Percentiles rank a stretch among this genome's conserved stretches.
phyloP scores from a whole-genome alignment of 2,888 invertebrate genomes.

The Nymphalis c-album region DNA sequence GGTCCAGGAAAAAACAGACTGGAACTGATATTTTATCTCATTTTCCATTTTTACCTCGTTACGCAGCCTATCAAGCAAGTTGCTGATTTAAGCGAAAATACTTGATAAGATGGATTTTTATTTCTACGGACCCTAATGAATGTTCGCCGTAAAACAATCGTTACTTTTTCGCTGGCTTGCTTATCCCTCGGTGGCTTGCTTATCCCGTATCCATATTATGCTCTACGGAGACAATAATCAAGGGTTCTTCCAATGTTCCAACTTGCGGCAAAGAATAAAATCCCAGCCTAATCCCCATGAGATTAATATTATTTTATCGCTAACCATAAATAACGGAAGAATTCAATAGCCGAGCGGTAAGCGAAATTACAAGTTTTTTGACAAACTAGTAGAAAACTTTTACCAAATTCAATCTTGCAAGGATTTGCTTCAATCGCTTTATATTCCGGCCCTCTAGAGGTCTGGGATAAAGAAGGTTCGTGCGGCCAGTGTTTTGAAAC shows the following conservation, averaged over 20 bases:
- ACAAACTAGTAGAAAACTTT: conserved; percentile 72
- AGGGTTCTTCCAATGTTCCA: conserved; percentile 66
- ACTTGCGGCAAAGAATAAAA: conserved; percentile 74
- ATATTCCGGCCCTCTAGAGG: conserved; percentile 49
- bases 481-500: conserved; percentile 34
- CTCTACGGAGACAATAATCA: conserved; percentile 58
- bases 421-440: conserved; percentile 68
- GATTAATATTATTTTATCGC: conserved; percentile 82
- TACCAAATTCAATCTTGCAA: conserved; percentile 71
- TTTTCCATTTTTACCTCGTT: conserved; percentile 1
- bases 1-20: not conserved
- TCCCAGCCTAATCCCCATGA: conserved; percentile 74
- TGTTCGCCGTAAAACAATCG: conserved; percentile 49
- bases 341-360: conserved; percentile 73
- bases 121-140: conserved; percentile 20
- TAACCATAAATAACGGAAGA: conserved; percentile 78
- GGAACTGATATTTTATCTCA: not conserved
- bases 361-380: conserved; percentile 77
- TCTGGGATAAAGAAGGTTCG: conserved; percentile 40
- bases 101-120: conserved; percentile 12
- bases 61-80: not conserved
- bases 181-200: conserved; percentile 43
- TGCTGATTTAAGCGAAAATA: not conserved
- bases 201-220: conserved; percentile 56
- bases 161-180: conserved; percentile 46